Conservation (phyloP, 2,797 vertebrate genomes). For the Paramormyrops hopkinsi region DNA sequence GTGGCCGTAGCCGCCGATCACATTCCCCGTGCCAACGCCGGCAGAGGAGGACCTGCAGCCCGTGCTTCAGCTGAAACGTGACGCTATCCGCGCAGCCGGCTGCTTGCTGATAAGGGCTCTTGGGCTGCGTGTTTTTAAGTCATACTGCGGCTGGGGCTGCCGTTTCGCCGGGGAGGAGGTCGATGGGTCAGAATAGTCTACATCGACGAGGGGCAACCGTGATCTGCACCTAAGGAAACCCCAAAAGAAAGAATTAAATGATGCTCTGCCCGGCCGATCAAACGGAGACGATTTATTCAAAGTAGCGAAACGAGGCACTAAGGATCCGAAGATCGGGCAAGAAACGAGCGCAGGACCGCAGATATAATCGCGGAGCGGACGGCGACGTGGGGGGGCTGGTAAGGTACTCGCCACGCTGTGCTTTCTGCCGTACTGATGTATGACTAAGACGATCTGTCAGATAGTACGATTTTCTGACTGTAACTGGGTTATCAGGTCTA, state of each 20-base stretch:
- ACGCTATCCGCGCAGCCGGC: constrained; percentile 3
- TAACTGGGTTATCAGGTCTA: neutral
- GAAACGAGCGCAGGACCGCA: neutral
- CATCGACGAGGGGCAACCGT: neutral
- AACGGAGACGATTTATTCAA: neutral
- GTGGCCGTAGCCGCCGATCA: neutral
- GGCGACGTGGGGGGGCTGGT: neutral
- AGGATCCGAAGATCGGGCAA: neutral
- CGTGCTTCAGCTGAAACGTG: constrained; percentile 16
- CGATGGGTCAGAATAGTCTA: neutral
- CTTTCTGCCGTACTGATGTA: neutral
- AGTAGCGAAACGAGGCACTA: neutral
- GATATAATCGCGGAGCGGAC: neutral
- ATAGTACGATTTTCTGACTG: neutral
- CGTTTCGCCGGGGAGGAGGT: neutral
- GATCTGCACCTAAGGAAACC: neutral
- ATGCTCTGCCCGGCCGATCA: neutral
- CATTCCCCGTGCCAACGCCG: neutral
- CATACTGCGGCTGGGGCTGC: neutral
- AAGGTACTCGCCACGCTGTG: neutral
- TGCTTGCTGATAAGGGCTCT: constrained; percentile 11
- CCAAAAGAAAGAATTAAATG: neutral
- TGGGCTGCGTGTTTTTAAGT: neutral
- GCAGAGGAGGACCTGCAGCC: neutral
- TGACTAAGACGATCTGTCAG: neutral